phyloP scores from a whole-genome alignment of 2,113 vertebrate species.

The Prunella himalayana region DNA sequence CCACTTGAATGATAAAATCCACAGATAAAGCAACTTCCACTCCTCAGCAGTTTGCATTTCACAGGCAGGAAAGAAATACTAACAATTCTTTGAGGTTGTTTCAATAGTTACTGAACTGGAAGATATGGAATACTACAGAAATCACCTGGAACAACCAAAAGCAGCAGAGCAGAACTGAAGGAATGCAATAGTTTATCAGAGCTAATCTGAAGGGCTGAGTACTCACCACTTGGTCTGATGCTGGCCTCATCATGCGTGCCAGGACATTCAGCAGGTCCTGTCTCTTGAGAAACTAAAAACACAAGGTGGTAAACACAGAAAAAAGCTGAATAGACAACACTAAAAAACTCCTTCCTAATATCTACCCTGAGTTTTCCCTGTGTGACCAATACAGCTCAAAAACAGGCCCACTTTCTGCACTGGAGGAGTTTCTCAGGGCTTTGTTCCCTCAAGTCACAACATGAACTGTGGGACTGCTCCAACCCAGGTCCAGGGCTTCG shows the following conservation, averaged over 20 bases:
- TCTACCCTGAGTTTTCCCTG: neutral
- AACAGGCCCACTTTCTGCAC: neutral
- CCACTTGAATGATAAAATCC: neutral
- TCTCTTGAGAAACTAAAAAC: constrained; percentile 91
- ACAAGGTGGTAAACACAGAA: neutral
- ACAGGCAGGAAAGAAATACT: neutral
- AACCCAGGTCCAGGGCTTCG: neutral
- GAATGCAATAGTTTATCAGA: neutral
- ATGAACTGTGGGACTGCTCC: neutral
- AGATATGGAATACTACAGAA: neutral
- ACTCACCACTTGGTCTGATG: constrained; percentile 95
- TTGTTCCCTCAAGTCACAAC: neutral
- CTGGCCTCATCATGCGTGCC: constrained; percentile 96
- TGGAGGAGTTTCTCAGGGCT: neutral
- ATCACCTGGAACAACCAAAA: neutral
- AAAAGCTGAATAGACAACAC: neutral
- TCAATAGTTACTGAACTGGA: neutral
- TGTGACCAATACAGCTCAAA: neutral
- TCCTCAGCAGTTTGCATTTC: neutral
- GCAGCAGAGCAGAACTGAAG: neutral
- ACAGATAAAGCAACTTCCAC: neutral
- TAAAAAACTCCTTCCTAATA: neutral
- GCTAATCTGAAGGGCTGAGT: neutral
- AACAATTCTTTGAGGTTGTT: neutral
- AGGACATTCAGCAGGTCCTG: constrained; percentile 95